Base-by-base conservation (phyloP, 2,888 invertebrate species). In the Synergus gifuensis region DNA sequence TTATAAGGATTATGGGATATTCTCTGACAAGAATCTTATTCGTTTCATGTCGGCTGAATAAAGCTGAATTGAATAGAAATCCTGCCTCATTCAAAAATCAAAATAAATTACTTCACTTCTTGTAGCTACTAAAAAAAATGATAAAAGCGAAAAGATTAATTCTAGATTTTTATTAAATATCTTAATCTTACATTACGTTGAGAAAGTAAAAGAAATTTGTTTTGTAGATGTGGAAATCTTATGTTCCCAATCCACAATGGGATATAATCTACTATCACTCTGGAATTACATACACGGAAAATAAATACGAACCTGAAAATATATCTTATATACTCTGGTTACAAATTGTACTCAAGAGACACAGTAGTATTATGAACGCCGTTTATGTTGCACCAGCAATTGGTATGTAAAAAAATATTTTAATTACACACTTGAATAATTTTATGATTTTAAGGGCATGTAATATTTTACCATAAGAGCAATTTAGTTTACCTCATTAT, bases 191-290 rank as follows among this genome's bases (percentile, higher is more conserved):
- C 28, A 28, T 28, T 28, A 28, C 3, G 28, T 28, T 28, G 28
- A 28, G 28, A 28, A 28, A 28, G 3, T 28, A 46, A 46, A 14
- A 46, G 16, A 16, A 0, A 54, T 3, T 12, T 0, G 5, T 49
- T 69, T 69, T 49, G 4, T 12, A 69, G 69, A 49, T 28, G 46
- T 69, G 46, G 69, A 16, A 7, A 18, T 49, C 14, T 7, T 73
- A 73, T 54, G 16, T 28, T 73, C 73, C 49, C 4, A 73, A 73
- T 54, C 73, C 73, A 54, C 36, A 73, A 73, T 73, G 73, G 73
- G 5, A 73, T 46, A 36, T 73, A 22, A n/a, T 73, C 1, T 54
- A 73, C 73, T 54, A 73, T n/a, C 49, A 36, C 49, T 54, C 16
- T 28, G 36, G n/a, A 36, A 36, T 73, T 36, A 73, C 36, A 28